A percentile compares a stretch with the other conserved stretches of the same genome.
Conservation (phyloP, 2,888 invertebrate species). For the Pilophorus perplexus region DNA sequence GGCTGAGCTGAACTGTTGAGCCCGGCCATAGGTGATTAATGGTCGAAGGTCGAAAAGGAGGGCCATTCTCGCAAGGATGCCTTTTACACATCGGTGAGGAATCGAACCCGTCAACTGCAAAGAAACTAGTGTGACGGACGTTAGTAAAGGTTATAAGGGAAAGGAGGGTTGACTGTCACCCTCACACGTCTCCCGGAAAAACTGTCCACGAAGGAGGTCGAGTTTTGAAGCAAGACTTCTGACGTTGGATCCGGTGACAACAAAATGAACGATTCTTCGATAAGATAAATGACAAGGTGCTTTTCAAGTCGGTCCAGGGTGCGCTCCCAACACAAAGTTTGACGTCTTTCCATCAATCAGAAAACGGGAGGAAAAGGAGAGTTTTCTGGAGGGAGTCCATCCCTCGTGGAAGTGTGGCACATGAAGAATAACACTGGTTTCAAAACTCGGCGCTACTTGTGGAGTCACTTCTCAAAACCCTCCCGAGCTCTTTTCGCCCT, state of each 20-base stretch:
- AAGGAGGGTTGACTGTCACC: neutral
- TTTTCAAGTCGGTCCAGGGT: conserved; percentile 11
- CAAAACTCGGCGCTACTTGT: conserved; percentile 39
- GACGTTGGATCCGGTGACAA: conserved; percentile 43
- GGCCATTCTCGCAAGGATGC: too few species aligned
- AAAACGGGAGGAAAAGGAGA: conserved; percentile 11
- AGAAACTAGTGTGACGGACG: conserved; percentile 1
- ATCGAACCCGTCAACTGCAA: neutral
- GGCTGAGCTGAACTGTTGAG: conserved; percentile 37
- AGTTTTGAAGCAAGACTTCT: conserved; percentile 21
- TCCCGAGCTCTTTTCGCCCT: neutral
- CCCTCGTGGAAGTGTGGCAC: conserved; percentile 2
- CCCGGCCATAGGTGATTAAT: conserved; percentile 26
- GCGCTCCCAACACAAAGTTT: conserved; percentile 40
- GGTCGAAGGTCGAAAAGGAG: too few species aligned
- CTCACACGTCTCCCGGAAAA: too few species aligned
- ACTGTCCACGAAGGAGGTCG: conserved; percentile 5
- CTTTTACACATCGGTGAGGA: too few species aligned
- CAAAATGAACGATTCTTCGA: conserved; percentile 47
- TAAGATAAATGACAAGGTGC: conserved; percentile 45
- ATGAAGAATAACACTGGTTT: conserved; percentile 40
- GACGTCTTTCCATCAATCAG: conserved; percentile 44
- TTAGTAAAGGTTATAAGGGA: conserved; percentile 4
- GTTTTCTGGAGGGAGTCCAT: conserved; percentile 13
- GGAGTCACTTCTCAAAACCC: conserved; percentile 32